Evolutionary conservation across 2,888 invertebrate species (phyloP), one percentile per base, ranked within the genome.

Genomic region (Ornithoptera alexandrae): DNA sequence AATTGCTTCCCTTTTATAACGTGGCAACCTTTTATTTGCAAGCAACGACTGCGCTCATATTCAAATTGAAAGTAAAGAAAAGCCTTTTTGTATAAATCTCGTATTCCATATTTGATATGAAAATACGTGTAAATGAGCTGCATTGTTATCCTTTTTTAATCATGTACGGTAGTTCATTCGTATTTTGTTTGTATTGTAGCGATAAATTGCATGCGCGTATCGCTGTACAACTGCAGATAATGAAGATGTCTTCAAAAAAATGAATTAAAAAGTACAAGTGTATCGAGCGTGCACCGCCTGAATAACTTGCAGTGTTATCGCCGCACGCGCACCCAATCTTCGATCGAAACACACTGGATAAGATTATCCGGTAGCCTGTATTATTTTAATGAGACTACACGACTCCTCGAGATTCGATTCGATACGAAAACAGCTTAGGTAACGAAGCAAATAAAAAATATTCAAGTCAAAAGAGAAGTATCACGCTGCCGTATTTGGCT

Each of bases 381-480:
- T 92, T 91, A 92, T 92, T 92, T 92, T 92, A 92, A 92, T 92
- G 92, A 92, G 92, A 90, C 92, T 90, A 92, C 92, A 90, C 91
- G 90, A 91, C 88, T 92, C 85, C 79, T 76, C 80, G 85, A 90
- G 92, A 92, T 92, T 84, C 88, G 81, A 85, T 84, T 82, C 88
- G 92, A 92, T 92, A 92, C 86, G 83, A 85, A 82, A 85, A 88
- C 30, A 85, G 85, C 89, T 90, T 89, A 90, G 89, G 89, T 89
- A 92, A 90, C 89, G 89, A 92, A 86, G 84, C 78, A 81, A 89
- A 90, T 87, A 89, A 90, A 88, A 90, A 85, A 75, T 84, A 82
- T 84, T 84, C 88, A 79, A 89, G 88, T 90, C 89, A 90, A 91
- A 83, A 89, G 84, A 89, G 84, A 90, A 88, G 90, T 90, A 89